These are phyloP conservation scores for Anoplolepis gracilipes DNA, from an alignment of 1,140 invertebrate genomes.

Conservation along the genomic window DNA sequence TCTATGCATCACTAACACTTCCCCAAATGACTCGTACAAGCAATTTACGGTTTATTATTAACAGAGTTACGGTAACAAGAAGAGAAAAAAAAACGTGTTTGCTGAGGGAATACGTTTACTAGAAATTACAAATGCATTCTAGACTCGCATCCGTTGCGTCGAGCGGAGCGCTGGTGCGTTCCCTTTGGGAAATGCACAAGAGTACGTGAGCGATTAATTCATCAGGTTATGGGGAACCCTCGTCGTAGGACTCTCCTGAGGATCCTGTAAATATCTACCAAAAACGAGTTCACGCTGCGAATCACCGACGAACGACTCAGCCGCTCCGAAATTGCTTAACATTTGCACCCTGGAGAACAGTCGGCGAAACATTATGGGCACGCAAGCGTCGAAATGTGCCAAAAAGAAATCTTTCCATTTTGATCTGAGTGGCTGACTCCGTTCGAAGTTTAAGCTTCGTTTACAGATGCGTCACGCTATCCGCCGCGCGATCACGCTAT, in stretches of 20 bases:
- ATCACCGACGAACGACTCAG: conserved; percentile 50
- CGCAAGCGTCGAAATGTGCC: conserved; percentile 61
- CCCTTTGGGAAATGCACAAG: conserved; percentile 41
- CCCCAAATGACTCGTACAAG: conserved; percentile 41
- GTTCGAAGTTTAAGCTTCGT: conserved; percentile 52
- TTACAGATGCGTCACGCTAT: conserved; percentile 60
- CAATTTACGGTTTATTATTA: conserved; percentile 76
- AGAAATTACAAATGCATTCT: conserved; percentile 62
- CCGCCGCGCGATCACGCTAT: conserved; percentile 53
- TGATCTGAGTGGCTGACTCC: background rate
- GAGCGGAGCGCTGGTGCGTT: conserved; percentile 27
- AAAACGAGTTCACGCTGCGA: conserved; percentile 72
- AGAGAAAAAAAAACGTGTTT: conserved; percentile 28
- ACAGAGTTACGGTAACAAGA: conserved; percentile 73
- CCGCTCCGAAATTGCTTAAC: conserved; percentile 57
- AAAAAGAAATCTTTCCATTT: conserved; percentile 67
- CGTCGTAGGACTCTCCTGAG: background rate
- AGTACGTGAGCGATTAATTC: conserved; percentile 71
- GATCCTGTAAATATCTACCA: conserved; percentile 23
- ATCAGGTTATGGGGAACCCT: conserved; percentile 68
- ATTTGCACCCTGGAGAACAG: conserved; percentile 50
- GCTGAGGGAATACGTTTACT: conserved; percentile 27
- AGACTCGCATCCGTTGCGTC: conserved; percentile 34
- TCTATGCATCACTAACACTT: background rate
- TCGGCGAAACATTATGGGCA: conserved; percentile 68